Conservation (phyloP, 2,113 vertebrate genomes). For the Himantopus leucocephalus region DNA sequence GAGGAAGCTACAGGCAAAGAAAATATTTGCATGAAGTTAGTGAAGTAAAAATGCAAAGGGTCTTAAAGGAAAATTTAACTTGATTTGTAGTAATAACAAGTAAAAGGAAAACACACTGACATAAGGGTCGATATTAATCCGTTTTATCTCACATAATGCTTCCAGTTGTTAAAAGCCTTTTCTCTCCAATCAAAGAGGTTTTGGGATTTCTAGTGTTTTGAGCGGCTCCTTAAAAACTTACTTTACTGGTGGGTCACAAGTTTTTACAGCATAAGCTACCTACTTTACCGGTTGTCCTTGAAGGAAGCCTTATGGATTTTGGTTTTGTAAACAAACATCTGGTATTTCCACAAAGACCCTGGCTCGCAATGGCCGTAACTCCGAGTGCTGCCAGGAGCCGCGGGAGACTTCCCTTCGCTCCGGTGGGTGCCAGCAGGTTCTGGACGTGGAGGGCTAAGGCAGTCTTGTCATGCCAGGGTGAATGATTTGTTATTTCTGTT, state of each 20-base stretch:
- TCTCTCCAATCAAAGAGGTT: not conserved
- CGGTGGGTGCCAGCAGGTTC: not conserved
- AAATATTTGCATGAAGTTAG: not conserved
- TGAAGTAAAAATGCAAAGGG: not conserved
- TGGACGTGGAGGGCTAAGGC: not conserved
- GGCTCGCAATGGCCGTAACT: not conserved
- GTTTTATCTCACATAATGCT: not conserved
- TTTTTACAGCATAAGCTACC: not conserved
- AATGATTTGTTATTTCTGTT: not conserved
- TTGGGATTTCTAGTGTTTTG: not conserved
- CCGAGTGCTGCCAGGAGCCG: fast-evolving
- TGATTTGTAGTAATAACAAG: not conserved
- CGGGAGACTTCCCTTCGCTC: fast-evolving
- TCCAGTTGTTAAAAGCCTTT: not conserved
- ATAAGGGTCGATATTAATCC: not conserved
- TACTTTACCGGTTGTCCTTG: not conserved
- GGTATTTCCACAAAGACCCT: fast-evolving
- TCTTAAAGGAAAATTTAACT: not conserved
- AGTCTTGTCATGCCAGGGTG: fast-evolving
- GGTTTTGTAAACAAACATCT: not conserved
- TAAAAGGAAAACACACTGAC: not conserved
- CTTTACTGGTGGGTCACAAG: not conserved
- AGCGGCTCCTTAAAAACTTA: not conserved
- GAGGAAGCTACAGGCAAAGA: not conserved
- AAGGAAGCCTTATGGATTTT: not conserved